phyloP scores from a whole-genome alignment of 2,888 invertebrate species.

The Ophion slaviceki region DNA sequence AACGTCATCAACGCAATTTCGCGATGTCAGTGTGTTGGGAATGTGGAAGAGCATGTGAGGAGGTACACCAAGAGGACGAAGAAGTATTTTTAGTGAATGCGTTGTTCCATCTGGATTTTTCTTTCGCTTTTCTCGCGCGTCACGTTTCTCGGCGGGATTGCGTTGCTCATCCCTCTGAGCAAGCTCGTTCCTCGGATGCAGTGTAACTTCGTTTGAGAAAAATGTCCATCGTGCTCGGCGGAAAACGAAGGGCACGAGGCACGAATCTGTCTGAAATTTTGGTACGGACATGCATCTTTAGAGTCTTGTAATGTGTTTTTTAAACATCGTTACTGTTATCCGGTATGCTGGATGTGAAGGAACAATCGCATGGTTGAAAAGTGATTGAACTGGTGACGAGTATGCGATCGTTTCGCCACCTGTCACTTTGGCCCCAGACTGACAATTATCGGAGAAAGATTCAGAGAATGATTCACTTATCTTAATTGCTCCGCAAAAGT shows the following conservation, averaged over 20 bases:
- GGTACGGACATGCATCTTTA: not conserved
- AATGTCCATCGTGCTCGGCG: not conserved
- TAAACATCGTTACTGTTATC: not conserved
- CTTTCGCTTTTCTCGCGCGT: slow-evolving; percentile 1
- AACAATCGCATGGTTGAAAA: not conserved
- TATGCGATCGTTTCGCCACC: too few relatives aligned
- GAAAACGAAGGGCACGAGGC: not conserved
- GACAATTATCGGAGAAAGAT: not conserved
- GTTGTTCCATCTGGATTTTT: not conserved
- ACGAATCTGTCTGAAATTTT: not conserved
- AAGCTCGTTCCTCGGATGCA: not conserved
- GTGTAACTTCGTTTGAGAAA: not conserved
- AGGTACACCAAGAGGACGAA: not conserved
- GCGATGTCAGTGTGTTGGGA: not conserved
- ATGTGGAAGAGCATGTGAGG: not conserved
- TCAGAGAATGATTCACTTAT: slow-evolving; percentile 7
- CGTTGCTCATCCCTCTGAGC: slow-evolving; percentile 1
- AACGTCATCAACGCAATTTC: slow-evolving; percentile 5
- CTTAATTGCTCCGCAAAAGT: slow-evolving; percentile 13
- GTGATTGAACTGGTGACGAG: not conserved
- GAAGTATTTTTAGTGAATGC: slow-evolving; percentile 21
- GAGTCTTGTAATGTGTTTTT: not conserved
- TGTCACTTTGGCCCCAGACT: not conserved
- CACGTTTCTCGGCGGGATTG: slow-evolving; percentile 1
- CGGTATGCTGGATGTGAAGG: not conserved